Base-by-base conservation (phyloP, 2,888 invertebrate species). In the Glyphotaelius pellucidus region DNA sequence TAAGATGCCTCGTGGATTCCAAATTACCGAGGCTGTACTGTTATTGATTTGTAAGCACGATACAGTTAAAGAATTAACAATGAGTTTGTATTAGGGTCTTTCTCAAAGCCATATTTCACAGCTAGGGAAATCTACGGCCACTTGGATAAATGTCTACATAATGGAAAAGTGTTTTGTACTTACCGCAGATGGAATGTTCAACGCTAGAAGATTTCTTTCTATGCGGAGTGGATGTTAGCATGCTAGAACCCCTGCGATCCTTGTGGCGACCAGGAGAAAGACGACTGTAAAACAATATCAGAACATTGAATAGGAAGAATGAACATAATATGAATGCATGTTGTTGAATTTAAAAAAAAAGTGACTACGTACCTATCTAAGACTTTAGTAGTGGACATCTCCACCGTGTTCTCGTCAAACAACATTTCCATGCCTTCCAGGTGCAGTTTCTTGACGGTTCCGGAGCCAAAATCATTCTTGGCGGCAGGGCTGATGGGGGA, bases 171-270 rank as follows among this genome's bases (percentile, higher is more conserved):
- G 15, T 84, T 84, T 88, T 35, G n/a, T 67, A 83, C 19, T 90
- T 90, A 93, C 93, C 92, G 81, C 89, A 91, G 80, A 30, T 92
- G 87, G 90, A 93, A 92, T 91, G 92, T 93, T 93, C 93, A n/a
- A 67, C 32, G 79, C 88, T 92, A 84, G 92, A 87, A 83, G 91
- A 92, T 83, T 93, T 93, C 42, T 90, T 92, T 87, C 90, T 91
- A 9, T 93, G 91, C 12, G 93, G 93, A 15, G 93, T 93, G 1
- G 93, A 93, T 11, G 93, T 93, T 31, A 90, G 88, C 84, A 93
- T 80, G 67, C 80, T 52, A 14, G 91, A 85, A 47, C 84, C 32
- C 31, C 85, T 84, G n/a, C 92, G 89, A 35, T 92, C 92, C 52
- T 90, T 79, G 32, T 91, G 90, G 47, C 89, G 91, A 35, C 90